These are phyloP conservation scores for Drosophila mimica DNA, from an alignment of 2,888 invertebrate species.

Conservation along the genomic window DNA sequence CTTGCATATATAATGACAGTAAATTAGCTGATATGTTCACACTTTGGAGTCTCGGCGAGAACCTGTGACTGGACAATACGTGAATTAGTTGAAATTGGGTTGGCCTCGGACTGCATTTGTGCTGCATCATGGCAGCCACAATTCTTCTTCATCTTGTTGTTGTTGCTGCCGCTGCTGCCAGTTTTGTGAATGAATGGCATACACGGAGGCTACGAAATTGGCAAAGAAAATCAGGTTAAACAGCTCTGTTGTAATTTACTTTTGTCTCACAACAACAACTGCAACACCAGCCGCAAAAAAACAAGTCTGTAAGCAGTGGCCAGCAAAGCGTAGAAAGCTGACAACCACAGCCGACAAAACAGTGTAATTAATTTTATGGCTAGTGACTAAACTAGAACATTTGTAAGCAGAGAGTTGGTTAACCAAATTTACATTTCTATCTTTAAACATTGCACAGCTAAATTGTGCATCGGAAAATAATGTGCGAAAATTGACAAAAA, in stretches of 20 bases:
- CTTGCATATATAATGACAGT: conserved; percentile 55
- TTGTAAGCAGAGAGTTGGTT: conserved; percentile 34
- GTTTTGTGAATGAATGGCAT: conserved; percentile 72
- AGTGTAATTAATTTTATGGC: conserved; percentile 48
- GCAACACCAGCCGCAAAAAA: conserved; percentile 27
- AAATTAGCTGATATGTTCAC: conserved; percentile 66
- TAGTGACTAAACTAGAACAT: conserved; percentile 38
- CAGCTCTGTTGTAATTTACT: conserved; percentile 69
- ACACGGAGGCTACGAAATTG: conserved; percentile 53
- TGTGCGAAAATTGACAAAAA: no score
- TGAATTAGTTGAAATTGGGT: conserved; percentile 61
- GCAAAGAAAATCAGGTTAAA: conserved; percentile 77
- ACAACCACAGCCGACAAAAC: conserved; percentile 27
- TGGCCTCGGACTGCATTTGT: conserved; percentile 54
- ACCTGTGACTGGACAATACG: conserved; percentile 47
- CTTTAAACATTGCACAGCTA: not conserved
- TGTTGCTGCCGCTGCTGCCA: conserved; percentile 25
- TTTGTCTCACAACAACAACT: conserved; percentile 45
- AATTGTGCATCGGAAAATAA: no score
- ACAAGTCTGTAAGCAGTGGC: conserved; percentile 39
- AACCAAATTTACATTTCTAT: not conserved
- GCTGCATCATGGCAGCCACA: conserved; percentile 67
- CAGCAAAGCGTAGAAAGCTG: conserved; percentile 71
- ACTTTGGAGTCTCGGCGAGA: conserved; percentile 42
- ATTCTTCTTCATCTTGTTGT: not conserved